phyloP scores from a whole-genome alignment of 1,140 invertebrate genomes.

The Nasonia giraulti region DNA sequence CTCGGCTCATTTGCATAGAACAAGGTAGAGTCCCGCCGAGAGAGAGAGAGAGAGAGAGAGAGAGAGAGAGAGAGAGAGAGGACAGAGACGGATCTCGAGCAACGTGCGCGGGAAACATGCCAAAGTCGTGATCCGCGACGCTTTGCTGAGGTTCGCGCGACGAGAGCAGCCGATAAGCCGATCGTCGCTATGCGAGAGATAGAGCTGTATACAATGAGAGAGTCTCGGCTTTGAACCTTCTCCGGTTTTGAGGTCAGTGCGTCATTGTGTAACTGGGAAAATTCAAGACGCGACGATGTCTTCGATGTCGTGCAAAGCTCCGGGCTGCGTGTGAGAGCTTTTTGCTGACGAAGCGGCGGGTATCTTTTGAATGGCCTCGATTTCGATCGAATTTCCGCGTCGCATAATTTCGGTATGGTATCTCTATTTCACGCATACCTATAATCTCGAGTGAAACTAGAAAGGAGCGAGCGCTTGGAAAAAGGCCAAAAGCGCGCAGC shows the following conservation, averaged over 20 bases:
- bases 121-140: not conserved
- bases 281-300: not conserved
- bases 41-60: not conserved
- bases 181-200: not conserved
- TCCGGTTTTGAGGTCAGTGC: constrained; percentile 16
- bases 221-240: constrained; percentile 1
- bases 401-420: no score
- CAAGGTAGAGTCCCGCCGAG: not conserved
- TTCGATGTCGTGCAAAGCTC: not conserved
- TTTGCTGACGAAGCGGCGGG: no score
- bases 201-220: not conserved
- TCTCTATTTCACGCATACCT: no score
- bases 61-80: not conserved
- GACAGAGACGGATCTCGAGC: not conserved
- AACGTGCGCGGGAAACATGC: constrained; percentile 25
- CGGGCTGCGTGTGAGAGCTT: no score
- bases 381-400: not conserved
- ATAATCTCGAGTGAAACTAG: not conserved
- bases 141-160: constrained; percentile 38
- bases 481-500: not conserved
- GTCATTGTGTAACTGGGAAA: constrained; percentile 27
- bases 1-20: constrained; percentile 6
- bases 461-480: not conserved
- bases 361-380: not conserved
- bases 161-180: constrained; percentile 18